Evolutionary conservation across 2,888 invertebrate genomes (phyloP).

Genomic region (Ptycholaimellus sp.): DNA sequence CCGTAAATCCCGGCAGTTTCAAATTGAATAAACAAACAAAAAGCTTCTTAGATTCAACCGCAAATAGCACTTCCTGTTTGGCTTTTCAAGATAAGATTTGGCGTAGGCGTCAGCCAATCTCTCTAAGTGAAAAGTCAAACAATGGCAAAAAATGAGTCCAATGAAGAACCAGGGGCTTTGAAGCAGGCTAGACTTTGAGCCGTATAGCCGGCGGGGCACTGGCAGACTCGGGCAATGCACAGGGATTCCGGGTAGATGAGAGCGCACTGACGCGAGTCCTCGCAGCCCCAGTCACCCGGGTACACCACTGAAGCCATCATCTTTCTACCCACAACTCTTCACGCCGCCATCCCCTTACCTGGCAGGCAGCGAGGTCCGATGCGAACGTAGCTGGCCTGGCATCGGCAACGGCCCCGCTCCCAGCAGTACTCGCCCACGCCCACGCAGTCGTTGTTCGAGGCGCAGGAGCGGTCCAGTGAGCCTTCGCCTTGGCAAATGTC

Average conservation of each 20-base stretch:
- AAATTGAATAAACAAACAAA: too few relatives aligned
- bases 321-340: neutral
- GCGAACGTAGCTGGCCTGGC: constrained; percentile 14
- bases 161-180: neutral
- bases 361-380: constrained; percentile 15
- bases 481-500: neutral
- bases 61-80: too few relatives aligned
- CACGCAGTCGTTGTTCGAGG: constrained; percentile 13
- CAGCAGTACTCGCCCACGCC: constrained; percentile 20
- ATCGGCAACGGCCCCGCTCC: constrained; percentile 15
- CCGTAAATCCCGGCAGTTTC: too few relatives aligned
- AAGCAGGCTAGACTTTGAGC: constrained; percentile 15
- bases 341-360: constrained; percentile 8
- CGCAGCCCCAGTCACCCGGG: constrained; percentile 19
- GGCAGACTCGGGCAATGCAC: constrained; percentile 14
- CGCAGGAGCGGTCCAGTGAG: constrained; percentile 12
- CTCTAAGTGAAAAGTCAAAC: too few relatives aligned
- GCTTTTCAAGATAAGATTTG: too few relatives aligned
- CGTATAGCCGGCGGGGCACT: constrained; percentile 16
- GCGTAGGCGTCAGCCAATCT: too few relatives aligned
- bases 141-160: neutral
- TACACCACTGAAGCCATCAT: constrained; percentile 13
- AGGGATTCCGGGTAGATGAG: constrained; percentile 17
- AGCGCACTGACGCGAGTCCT: constrained; percentile 17
- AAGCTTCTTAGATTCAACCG: too few relatives aligned